These are phyloP conservation scores for Kryphioiulus occultus DNA, from an alignment of 2,888 invertebrate species.

Conservation along the genomic window DNA sequence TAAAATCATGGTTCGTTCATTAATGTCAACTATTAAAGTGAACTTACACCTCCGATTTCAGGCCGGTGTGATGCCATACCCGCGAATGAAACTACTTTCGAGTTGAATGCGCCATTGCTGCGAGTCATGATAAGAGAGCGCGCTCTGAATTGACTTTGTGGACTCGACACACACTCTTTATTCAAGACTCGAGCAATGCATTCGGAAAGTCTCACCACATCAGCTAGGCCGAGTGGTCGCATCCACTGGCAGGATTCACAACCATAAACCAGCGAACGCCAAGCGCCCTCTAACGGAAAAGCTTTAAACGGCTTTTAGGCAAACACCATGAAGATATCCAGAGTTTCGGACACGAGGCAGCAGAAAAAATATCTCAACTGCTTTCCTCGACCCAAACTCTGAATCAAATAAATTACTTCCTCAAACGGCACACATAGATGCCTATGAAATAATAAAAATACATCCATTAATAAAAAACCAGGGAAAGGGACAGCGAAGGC, in stretches of 20 bases:
- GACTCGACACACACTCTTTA: conserved; percentile 47
- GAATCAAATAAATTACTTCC: conserved; percentile 39
- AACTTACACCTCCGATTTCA: conserved; percentile 35
- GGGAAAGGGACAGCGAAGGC: neutral
- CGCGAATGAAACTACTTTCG: neutral
- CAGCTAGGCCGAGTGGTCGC: neutral
- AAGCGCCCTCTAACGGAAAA: neutral
- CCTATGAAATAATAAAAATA: conserved; percentile 44
- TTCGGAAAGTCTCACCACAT: neutral
- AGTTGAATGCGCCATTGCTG: conserved; percentile 26
- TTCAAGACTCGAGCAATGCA: conserved; percentile 45
- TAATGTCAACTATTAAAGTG: conserved; percentile 27
- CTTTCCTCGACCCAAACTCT: conserved; percentile 43
- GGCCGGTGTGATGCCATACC: neutral
- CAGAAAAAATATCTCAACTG: conserved; percentile 43
- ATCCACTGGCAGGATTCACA: neutral
- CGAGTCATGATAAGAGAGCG: conserved; percentile 48
- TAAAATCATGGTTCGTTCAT: neutral
- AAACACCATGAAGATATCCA: neutral
- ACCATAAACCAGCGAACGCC: conserved; percentile 20
- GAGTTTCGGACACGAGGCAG: conserved; percentile 42
- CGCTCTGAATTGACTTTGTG: conserved; percentile 42
- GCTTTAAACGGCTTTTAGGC: conserved; percentile 21
- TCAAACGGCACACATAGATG: conserved; percentile 39
- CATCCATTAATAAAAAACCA: conserved; percentile 10